phyloP scores from a whole-genome alignment of 92 coral and sea anemone species.

The Parazoanthus darwini region DNA sequence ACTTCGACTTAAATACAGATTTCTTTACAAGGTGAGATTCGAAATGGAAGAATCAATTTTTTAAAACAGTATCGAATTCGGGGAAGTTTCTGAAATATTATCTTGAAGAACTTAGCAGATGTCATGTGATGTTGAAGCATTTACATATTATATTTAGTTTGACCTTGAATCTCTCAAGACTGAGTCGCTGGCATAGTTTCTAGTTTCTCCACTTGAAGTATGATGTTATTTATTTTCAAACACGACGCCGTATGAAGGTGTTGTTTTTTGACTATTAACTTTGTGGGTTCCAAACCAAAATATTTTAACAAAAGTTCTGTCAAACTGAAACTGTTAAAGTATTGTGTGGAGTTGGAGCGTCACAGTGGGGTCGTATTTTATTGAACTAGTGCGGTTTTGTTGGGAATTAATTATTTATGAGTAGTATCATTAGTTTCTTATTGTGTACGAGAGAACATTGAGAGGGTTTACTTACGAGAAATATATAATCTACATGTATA shows the following conservation, averaged over 20 bases:
- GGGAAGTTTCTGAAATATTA: background rate
- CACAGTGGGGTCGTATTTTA: background rate
- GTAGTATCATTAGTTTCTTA: background rate
- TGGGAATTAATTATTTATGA: conserved; percentile 17
- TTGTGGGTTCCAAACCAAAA: background rate
- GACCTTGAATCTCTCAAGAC: background rate
- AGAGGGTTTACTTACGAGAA: background rate
- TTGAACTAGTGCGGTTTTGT: conserved; percentile 15
- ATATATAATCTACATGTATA: background rate
- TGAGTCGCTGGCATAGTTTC: background rate
- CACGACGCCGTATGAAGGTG: background rate
- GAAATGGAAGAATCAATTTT: background rate
- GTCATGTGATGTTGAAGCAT: conserved; percentile 4
- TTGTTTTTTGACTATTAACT: background rate
- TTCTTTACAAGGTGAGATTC: conserved; percentile 80
- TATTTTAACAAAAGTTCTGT: background rate
- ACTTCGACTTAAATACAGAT: conserved; percentile 77
- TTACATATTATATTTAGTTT: background rate
- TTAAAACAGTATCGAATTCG: too few species aligned
- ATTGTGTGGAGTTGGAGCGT: background rate
- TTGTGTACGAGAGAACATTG: background rate
- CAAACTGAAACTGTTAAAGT: background rate
- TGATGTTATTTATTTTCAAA: background rate
- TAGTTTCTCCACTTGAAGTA: background rate
- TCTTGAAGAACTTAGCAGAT: background rate